Conservation (phyloP, 2,888 invertebrate genomes). For the Himalopsyche anomala region DNA sequence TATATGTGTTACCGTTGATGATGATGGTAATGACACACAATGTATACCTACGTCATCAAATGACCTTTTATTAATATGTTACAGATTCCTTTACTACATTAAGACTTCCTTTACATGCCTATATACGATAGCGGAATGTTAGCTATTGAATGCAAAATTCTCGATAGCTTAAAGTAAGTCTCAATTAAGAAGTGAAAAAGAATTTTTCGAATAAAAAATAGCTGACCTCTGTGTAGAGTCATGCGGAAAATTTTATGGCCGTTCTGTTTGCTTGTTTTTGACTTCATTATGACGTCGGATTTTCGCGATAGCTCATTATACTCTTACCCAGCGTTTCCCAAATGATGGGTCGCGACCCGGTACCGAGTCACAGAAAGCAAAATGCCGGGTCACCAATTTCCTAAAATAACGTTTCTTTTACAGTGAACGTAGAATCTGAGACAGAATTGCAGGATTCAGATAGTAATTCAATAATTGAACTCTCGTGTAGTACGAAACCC, state of each 20-base stretch:
- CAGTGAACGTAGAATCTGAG: too few relatives aligned
- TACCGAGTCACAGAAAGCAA: too few relatives aligned
- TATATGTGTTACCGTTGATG: too few relatives aligned
- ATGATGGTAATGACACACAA: too few relatives aligned
- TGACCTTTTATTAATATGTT: not conserved
- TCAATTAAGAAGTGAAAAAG: not conserved
- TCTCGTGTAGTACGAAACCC: too few relatives aligned
- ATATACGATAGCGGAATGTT: not conserved
- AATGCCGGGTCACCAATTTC: too few relatives aligned
- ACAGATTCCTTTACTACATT: not conserved
- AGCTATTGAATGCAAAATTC: not conserved
- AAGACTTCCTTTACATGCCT: not conserved
- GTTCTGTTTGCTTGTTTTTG: not conserved
- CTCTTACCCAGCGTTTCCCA: too few relatives aligned
- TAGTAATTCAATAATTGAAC: too few relatives aligned
- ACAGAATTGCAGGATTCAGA: too few relatives aligned
- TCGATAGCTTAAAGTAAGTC: not conserved
- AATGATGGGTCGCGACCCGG: too few relatives aligned
- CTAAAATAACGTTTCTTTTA: too few relatives aligned
- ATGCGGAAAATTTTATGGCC: not conserved
- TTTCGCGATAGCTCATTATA: not conserved
- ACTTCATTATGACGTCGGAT: not conserved
- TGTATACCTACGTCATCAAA: not conserved
- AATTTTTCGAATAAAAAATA: not conserved
- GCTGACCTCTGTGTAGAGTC: not conserved